Evolutionary conservation across 2,113 vertebrate genomes (phyloP), one percentile per base, ranked within the genome.

Genomic region (Diphyllodes magnificus): DNA sequence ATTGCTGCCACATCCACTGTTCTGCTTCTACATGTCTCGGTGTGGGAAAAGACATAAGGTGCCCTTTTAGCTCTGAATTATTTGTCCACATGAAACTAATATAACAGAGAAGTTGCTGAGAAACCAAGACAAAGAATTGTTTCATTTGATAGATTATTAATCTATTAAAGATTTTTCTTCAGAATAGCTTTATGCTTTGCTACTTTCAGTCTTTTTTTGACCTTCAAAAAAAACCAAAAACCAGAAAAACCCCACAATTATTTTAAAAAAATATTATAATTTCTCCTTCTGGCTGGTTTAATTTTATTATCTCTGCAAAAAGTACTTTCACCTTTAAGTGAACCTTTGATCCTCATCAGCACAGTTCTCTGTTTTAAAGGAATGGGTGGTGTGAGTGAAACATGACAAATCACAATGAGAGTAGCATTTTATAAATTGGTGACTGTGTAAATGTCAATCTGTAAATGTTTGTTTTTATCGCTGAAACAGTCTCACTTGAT

Each of bases 391-490:
- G 64, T 45, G 63, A 93, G 57, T 20, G 42, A 88, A 25, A 75
- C 72, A 86, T 53, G 75, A 49, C 50, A 95, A 93, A 92, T 93
- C 77, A 80, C 92, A 93, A 30, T 68, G 77, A 94, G 27, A 94
- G 28, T n/a, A 88, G 75, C 57, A 70, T 90, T 90, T 96, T 84
- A 79, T 86, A 95, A 92, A 82, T 90, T 93, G 82, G 81, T 83
- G 40, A 90, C 78, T 93, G 65, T 83, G 86, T 92, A 91, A 94
- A 94, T 91, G 87, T 82, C 92, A 93, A 94, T 96, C 93, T 76
- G 76, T 93, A 94, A 96, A 95, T 89, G 91, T 92, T 96, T 95
- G 76, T 88, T 96, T 97, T 93, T 84, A 82, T 86, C 57, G 8
- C 82, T 92, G 80, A 81, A 96, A 90, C 53, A 83, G 90, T 93